Evolutionary conservation across 2,888 invertebrate species (phyloP), one percentile per base, ranked within the genome.

Genomic region (Electrophaes corylata): DNA sequence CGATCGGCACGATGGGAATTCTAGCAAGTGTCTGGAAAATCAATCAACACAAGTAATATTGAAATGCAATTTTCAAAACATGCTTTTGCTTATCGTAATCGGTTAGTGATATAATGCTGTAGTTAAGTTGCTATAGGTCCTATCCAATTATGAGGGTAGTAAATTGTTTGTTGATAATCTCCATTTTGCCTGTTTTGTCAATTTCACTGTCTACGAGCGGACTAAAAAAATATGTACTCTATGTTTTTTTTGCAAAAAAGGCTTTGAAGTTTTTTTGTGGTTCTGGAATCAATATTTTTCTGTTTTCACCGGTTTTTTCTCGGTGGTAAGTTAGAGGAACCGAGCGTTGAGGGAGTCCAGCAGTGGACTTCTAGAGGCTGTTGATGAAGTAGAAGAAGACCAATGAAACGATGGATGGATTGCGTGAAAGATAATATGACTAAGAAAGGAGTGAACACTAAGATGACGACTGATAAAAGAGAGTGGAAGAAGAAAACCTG

Each of bases 11-110:
- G 78, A 78, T 90, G 90, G 83, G 88, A 91, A 89, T 77, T 69
- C 55, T 65, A 69, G 70, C 90, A 88, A 85, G 78, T 90, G 88
- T 77, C 73, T 52, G 68, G 74, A 79, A 86, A 88, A 87, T 87
- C 84, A 83, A 83, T 85, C 81, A 76, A 65, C 72, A 73, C 77
- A 65, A 70, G 68, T 69, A 71, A 67, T 64, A 66, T 62, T 63
- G 43, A 48, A 57, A 53, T 49, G 66, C 57, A 55, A 62, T 53
- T 23, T 23, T 40, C 43, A 48, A 64, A 69, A 64, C 61, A 51
- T 33, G 46, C 48, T 57, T 65, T 56, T 57, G 47, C 48, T 49
- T 58, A 66, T 54, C 26, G 29, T 19, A 52, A 44, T 48, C 43
- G 41, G 40, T 29, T 10, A 47, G 14, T 26, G 16, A 35, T 37